Evolutionary conservation across 2,113 vertebrate genomes (phyloP), one percentile per base, ranked within the genome.

Genomic region (Lepus americanus): DNA sequence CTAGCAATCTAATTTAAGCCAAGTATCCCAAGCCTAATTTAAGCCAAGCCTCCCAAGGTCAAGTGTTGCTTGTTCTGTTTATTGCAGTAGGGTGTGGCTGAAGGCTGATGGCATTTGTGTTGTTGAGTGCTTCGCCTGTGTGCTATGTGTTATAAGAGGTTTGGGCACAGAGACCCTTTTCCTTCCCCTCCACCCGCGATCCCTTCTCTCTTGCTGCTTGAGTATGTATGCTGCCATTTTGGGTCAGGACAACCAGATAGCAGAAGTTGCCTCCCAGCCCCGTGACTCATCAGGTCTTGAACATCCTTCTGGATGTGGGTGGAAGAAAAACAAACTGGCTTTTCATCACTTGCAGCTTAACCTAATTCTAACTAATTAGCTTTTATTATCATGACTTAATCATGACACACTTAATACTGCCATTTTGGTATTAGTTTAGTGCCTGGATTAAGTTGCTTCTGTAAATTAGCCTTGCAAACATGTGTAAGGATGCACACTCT

Each of bases 291-390:
- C 1, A 39, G 53, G 33, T 89, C 36, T 17, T 89, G 36, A 87
- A 83, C 13, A 12, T 53, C 51, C 29, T 92, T 92, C 17, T 72
- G 36, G 33, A 86, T 73, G 17, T 74, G 69, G 85, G 81, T n/a
- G 6, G 70, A 84, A 89, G 76, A 85, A 70, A 83, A 89, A 90
- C 29, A 78, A 73, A 63, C 13, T 39, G 12, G 8, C 44, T 44
- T 44, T 44, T 44, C 44, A 44, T 92, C 29, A 6, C 20, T 94
- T 53, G 72, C 5, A 69, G n/a, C 27, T 81, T 49, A 90, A 27
- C 4, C 67, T 69, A 44, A 69, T 95, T 96, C 87, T 72, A 84
- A 94, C 29, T 20, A 88, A 73, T 85, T 64, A 77, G 76, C 8
- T 69, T 53, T 53, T 88, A 85, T 67, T 63, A 76, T 25, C 49